Evolutionary conservation across 2,797 vertebrate genomes (phyloP).

Genomic region (Dermochelys coriacea): DNA sequence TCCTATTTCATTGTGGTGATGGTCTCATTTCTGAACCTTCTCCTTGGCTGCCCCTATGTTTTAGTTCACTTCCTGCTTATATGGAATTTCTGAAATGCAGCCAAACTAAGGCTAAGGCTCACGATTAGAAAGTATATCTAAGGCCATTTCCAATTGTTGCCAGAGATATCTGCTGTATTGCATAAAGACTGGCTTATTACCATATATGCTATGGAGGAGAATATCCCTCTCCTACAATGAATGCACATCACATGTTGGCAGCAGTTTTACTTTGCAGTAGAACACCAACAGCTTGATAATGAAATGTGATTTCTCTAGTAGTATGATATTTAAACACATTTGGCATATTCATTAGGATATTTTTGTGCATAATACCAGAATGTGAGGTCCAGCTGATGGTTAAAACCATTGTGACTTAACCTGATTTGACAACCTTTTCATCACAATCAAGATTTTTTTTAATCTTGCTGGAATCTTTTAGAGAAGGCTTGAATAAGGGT

Average conservation of each 20-base stretch:
- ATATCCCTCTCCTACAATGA: not conserved
- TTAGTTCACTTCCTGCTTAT: not conserved
- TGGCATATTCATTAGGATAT: not conserved
- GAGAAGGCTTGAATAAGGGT: conserved; percentile 51
- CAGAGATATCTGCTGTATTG: not conserved
- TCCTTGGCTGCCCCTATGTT: not conserved
- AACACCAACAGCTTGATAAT: not conserved
- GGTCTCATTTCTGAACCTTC: not conserved
- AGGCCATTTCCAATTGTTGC: not conserved
- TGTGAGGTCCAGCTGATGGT: not conserved
- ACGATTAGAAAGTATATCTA: not conserved
- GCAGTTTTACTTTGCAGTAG: not conserved
- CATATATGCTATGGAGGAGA: not conserved
- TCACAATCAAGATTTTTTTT: conserved; percentile 50
- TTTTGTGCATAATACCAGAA: not conserved
- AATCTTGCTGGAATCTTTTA: conserved; percentile 35
- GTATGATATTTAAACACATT: not conserved
- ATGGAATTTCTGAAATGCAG: not conserved
- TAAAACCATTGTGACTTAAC: conserved; percentile 33
- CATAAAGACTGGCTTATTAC: not conserved
- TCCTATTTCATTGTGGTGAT: not conserved
- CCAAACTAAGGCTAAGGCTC: not conserved
- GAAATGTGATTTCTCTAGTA: not conserved
- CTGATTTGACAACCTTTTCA: conserved; percentile 21
- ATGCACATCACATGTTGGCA: not conserved